phyloP scores from a whole-genome alignment of 2,888 invertebrate genomes.

The Isotomurus palustris region DNA sequence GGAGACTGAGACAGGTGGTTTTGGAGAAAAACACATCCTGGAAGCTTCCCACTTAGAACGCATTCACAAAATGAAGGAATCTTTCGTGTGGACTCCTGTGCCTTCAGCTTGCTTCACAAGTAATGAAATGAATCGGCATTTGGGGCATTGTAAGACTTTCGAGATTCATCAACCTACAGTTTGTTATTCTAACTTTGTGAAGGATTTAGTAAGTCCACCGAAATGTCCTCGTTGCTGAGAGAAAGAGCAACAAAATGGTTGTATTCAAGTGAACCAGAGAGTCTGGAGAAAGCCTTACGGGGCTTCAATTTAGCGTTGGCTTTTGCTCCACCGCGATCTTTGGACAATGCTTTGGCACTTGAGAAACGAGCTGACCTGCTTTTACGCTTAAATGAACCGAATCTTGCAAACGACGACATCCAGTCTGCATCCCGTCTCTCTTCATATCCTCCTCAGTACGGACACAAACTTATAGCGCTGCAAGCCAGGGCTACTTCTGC shows the following conservation, averaged over 20 bases:
- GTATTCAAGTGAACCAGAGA: background rate
- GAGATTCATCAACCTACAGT: background rate
- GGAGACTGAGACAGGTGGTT: background rate
- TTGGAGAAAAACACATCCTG: background rate
- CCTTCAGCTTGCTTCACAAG: constrained; percentile 16
- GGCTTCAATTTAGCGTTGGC: constrained; percentile 28
- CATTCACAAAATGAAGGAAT: constrained; percentile 13
- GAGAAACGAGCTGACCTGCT: constrained; percentile 31
- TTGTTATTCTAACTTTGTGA: background rate
- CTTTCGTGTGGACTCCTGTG: constrained; percentile 25
- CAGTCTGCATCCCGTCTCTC: constrained; percentile 17
- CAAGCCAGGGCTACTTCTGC: constrained; percentile 15
- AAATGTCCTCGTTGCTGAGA: constrained; percentile 8
- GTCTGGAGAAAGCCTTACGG: constrained; percentile 20
- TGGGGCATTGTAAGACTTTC: background rate
- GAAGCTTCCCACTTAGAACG: constrained; percentile 13
- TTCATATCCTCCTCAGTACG: constrained; percentile 19
- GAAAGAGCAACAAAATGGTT: constrained; percentile 14
- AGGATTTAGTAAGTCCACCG: constrained; percentile 25
- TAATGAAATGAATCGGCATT: constrained; percentile 6
- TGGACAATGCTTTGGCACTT: constrained; percentile 25
- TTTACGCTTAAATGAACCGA: constrained; percentile 21
- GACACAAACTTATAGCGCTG: constrained; percentile 27
- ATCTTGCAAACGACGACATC: constrained; percentile 33
- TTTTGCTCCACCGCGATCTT: constrained; percentile 19